A percentile compares a stretch with the other conserved stretches of the same genome.
phyloP scores from a whole-genome alignment of 2,888 invertebrate species.

The Ephialtes manifestator region DNA sequence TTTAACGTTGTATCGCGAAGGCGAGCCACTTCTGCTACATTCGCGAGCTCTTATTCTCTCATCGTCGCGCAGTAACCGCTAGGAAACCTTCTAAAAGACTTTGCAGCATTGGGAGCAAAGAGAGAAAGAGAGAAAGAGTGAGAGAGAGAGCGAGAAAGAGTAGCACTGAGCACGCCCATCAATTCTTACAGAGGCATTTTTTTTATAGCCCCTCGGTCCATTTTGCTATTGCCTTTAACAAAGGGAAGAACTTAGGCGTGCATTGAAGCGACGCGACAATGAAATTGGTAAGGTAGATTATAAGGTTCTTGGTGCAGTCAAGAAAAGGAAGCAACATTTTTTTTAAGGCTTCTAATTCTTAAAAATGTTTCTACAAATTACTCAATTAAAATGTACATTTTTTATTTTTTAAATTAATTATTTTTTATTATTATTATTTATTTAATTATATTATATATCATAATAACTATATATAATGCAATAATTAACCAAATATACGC shows the following conservation, averaged over 20 bases:
- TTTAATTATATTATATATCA: too few relatives aligned
- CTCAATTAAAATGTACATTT: too few relatives aligned
- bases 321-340: background rate
- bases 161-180: slow-evolving; percentile 14
- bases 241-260: slow-evolving; percentile 6
- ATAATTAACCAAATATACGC: background rate
- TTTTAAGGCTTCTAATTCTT: too few relatives aligned
- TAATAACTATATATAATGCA: too few relatives aligned
- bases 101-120: slow-evolving; percentile 23
- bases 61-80: slow-evolving; percentile 15
- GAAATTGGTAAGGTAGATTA: background rate
- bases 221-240: slow-evolving; percentile 36
- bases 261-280: slow-evolving; percentile 3
- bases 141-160: background rate
- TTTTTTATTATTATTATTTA: too few relatives aligned
- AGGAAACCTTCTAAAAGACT: slow-evolving; percentile 17
- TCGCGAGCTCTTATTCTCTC: slow-evolving; percentile 27
- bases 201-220: background rate
- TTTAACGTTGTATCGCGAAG: slow-evolving; percentile 20
- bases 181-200: slow-evolving; percentile 43
- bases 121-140: slow-evolving; percentile 25
- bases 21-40: background rate
- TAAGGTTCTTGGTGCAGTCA: background rate
- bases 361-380: too few relatives aligned
- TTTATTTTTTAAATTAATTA: too few relatives aligned